phyloP scores from a whole-genome alignment of 2,888 invertebrate species.

The Dexiosoma caninum region DNA sequence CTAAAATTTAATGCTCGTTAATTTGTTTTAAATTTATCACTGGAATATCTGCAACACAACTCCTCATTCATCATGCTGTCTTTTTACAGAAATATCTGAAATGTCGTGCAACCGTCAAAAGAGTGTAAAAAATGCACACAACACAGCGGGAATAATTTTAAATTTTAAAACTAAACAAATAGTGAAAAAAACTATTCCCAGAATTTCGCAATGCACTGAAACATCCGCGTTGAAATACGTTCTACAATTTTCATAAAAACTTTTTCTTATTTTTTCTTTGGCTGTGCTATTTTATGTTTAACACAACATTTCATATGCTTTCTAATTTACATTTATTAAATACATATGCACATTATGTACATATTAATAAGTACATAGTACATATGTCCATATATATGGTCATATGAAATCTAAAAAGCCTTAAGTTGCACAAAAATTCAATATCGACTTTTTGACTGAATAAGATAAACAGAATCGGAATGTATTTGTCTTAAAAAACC shows the following conservation, averaged over 20 bases:
- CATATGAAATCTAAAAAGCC: too few relatives aligned
- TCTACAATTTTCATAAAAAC: not conserved
- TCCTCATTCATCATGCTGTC: slow-evolving; percentile 47
- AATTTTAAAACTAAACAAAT: not conserved
- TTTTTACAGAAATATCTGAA: slow-evolving; percentile 43
- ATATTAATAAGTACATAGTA: too few relatives aligned
- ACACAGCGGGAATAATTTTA: slow-evolving; percentile 12
- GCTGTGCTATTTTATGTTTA: not conserved
- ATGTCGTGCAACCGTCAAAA: slow-evolving; percentile 9
- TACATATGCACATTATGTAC: too few relatives aligned
- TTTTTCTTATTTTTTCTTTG: not conserved
- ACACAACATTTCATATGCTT: not conserved
- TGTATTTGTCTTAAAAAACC: too few relatives aligned
- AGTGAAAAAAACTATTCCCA: not conserved
- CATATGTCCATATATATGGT: too few relatives aligned
- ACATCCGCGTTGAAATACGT: not conserved
- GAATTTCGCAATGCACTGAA: not conserved
- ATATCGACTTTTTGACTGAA: too few relatives aligned
- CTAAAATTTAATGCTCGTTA: too few relatives aligned
- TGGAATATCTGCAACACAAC: slow-evolving; percentile 6
- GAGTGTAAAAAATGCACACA: not conserved
- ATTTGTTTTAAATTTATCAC: not conserved
- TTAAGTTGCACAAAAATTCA: too few relatives aligned
- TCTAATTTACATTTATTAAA: not conserved
- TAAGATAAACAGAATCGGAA: too few relatives aligned